Conservation (phyloP, 2,888 invertebrate genomes). For the Melieria crassipennis region DNA sequence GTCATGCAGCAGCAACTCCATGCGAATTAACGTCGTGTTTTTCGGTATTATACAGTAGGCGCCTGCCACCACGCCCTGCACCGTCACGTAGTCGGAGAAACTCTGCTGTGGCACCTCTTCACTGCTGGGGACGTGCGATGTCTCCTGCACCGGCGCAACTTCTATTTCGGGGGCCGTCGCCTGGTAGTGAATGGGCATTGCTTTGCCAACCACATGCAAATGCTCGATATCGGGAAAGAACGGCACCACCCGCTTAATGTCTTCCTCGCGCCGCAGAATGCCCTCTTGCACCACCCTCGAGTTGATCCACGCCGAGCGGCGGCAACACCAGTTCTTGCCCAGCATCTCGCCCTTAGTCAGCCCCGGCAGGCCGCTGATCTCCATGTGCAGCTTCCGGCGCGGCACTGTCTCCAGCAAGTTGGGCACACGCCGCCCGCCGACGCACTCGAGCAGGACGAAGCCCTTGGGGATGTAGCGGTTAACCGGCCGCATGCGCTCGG, state of each 20-base stretch:
- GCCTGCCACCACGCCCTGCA: too few relatives aligned
- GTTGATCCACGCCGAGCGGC: conserved; percentile 15
- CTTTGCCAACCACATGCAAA: conserved; percentile 22
- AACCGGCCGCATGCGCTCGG: neutral
- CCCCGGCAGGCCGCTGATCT: conserved; percentile 21
- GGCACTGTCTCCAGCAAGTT: neutral
- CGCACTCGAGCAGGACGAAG: neutral
- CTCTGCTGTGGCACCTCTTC: too few relatives aligned
- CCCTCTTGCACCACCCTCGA: conserved; percentile 11
- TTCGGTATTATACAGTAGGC: too few relatives aligned
- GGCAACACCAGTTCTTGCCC: conserved; percentile 15
- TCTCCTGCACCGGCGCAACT: too few relatives aligned
- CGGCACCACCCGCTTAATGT: conserved; percentile 17
- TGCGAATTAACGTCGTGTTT: too few relatives aligned
- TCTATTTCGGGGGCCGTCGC: too few relatives aligned
- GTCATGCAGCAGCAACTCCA: too few relatives aligned
- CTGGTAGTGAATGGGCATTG: neutral
- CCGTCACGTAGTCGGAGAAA: too few relatives aligned
- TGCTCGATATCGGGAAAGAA: conserved; percentile 29
- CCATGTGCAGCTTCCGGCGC: neutral
- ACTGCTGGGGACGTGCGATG: too few relatives aligned
- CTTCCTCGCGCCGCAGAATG: neutral
- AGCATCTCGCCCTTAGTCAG: conserved; percentile 18
- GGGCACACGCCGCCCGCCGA: neutral
- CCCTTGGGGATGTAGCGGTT: neutral